Evolutionary conservation across 2,113 vertebrate species (phyloP), one percentile per base, ranked within the genome.

Genomic region (Mobula birostris): DNA sequence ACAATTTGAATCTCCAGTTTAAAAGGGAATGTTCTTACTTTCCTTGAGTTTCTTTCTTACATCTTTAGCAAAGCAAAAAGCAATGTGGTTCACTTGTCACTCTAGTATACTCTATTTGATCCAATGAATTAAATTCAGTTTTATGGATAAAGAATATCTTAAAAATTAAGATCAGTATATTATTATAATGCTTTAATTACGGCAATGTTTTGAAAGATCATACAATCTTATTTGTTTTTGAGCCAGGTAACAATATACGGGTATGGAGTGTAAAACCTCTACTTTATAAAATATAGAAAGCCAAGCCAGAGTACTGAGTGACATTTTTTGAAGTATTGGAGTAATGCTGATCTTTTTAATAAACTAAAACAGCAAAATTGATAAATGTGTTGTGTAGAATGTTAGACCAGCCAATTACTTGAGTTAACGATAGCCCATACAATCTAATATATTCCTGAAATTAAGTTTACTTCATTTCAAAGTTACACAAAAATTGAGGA

Each of bases 311-410:
- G 15, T 74, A 76, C 40, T 56, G 19, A 36, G 40, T 48, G 91
- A 56, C 48, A 32, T 48, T 93, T 24, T 66, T 17, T 27, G 21
- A 93, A 76, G 24, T 74, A 93, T 56, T 74, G 70, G 40, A 24
- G 27, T 74, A 56, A 93, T 27, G 91, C 68, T 29, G 36, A 27
- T 74, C 21, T 93, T 93, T 88, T 92, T 91, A 91, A 74, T 40
- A 56, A 74, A 93, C 68, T 93, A 93, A 93, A 93, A 93, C 74
- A 70, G 48, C 72, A 93, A 56, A 74, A 40, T 36, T 56, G 70
- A 93, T 40, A 56, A 74, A 27, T 74, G 91, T 93, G 68, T 48
- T 40, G 61, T 32, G n/a, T 74, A 36, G 90, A n/a, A 92, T 70
- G 17, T 72, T 93, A 11, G 40, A 93, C 1, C 32, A 48, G 21